phyloP scores from a whole-genome alignment of 2,888 invertebrate species.

The Tanytarsus gracilentus region DNA sequence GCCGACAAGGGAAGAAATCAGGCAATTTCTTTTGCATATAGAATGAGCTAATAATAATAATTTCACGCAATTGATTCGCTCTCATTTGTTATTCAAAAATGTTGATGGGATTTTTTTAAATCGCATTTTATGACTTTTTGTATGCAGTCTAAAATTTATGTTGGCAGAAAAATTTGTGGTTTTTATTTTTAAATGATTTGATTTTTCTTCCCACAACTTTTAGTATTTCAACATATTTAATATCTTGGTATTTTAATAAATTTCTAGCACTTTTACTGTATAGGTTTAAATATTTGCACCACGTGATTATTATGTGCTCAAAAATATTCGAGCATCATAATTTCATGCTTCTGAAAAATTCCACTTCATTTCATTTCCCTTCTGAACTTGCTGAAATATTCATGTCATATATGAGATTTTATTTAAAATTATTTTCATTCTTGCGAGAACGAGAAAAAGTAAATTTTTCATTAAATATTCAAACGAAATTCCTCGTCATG shows the following conservation, averaged over 20 bases:
- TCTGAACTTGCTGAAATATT: conserved; percentile 7
- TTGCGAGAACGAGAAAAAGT: neutral
- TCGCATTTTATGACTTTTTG: conserved; percentile 1
- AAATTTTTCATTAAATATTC: conserved; percentile 23
- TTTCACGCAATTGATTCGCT: conserved; percentile 25
- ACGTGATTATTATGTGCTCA: no score
- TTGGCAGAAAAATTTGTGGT: conserved; percentile 17
- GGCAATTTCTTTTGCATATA: conserved; percentile 14
- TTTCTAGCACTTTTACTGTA: no score
- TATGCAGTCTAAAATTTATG: neutral
- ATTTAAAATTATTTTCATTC: neutral
- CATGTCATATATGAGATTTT: conserved; percentile 18
- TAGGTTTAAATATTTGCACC: no score
- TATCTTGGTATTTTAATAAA: no score
- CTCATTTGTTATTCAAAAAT: conserved; percentile 28
- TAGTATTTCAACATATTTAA: no score
- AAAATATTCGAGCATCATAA: no score
- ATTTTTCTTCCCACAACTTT: no score
- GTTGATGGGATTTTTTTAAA: conserved; percentile 18
- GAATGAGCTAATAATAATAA: conserved; percentile 28
- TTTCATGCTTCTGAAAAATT: conserved; percentile 14
- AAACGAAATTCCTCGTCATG: no score
- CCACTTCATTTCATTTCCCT: conserved; percentile 18
- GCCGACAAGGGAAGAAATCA: neutral
- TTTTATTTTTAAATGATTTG: conserved; percentile 4